Evolutionary conservation across 30 jellyfish, hydroid and myxozoan species (phyloP).

Genomic region (Aurelia aurita): DNA sequence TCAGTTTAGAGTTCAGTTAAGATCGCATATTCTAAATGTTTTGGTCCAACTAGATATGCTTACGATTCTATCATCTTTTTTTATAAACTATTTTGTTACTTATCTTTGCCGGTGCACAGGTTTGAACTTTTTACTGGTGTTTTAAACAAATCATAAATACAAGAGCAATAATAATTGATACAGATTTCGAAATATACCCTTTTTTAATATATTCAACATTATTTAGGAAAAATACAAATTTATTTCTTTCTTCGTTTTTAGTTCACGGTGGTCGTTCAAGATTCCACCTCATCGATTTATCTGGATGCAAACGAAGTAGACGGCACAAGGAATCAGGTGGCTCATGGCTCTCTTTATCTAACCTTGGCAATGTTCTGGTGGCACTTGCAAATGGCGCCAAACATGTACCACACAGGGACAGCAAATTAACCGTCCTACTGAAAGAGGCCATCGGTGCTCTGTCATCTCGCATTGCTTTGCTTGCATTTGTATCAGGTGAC

Average conservation of each 20-base stretch:
- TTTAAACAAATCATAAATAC: no score
- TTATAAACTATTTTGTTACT: no score
- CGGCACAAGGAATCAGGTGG: constrained; percentile 72
- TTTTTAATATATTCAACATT: no score
- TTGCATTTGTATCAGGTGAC: constrained; percentile 84
- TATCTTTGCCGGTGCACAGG: no score
- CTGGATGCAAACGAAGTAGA: constrained; percentile 89
- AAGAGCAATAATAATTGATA: no score
- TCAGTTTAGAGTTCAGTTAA: no score
- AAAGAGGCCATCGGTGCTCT: constrained; percentile 93
- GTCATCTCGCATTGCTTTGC: constrained; percentile 86
- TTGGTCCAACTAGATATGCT: no score
- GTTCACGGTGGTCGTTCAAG: constrained; percentile 99
- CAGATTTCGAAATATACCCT: no score
- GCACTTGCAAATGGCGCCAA: constrained; percentile 96
- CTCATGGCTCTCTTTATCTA: constrained; percentile 89
- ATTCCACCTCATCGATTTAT: constrained; percentile 86
- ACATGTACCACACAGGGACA: constrained; percentile 94
- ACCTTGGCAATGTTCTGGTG: constrained; percentile 87
- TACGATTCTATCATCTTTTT: no score
- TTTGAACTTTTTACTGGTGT: no score
- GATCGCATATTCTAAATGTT: no score
- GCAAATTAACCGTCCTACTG: constrained; percentile 83
- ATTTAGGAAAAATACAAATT: no score
- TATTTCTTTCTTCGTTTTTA: constrained; percentile 18